Base-by-base conservation (phyloP, 1,140 invertebrate genomes). In the Brachystomella parvula region DNA sequence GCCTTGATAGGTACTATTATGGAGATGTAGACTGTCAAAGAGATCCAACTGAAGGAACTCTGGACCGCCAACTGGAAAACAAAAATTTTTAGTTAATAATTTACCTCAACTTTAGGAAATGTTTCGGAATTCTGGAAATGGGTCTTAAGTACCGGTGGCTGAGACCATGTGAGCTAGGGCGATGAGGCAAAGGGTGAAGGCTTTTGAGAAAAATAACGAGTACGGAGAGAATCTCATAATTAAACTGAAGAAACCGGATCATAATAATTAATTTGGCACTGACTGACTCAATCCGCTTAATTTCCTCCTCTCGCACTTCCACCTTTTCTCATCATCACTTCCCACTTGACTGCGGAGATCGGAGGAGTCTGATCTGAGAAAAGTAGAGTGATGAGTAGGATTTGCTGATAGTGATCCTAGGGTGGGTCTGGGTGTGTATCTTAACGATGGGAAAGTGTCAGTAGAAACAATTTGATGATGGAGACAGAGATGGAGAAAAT, bases 11-110 rank as follows among this genome's bases (percentile, higher is more conserved):
- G 80, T 82, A 74, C 81, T 82, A 79, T 87, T 87, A 80, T 84
- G 83, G 74, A 86, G 79, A 76, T 84, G 84, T 76, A 87, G 78
- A 66, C 83, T 83, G 75, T 82, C 84, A 77, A 87, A 81, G 75
- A 87, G 79, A 78, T 87, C 85, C 78, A 84, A 67, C 56, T 73
- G 66, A 33, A 71, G 62, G 47, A 73, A 67, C 26, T 73, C 65
- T 66, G 69, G 57, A 64, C 68, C 63, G 65, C 72, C 72, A 65
- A 69, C 72, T 73, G 64, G 17, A 73, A 70, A 28, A 53, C 6
- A 53, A 26, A 53, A 26, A 26, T 6, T 53, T 53, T 53, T 24
- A 53, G 49, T 15, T 53, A 24, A 53, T 6, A 15, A 17, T 53
- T n/a, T n/a, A n/a, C n/a, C n/a, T n/a, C n/a, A n/a, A n/a, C n/a